Base-by-base conservation (phyloP, 2,113 vertebrate genomes). In the Phalacrocorax aristotelis region DNA sequence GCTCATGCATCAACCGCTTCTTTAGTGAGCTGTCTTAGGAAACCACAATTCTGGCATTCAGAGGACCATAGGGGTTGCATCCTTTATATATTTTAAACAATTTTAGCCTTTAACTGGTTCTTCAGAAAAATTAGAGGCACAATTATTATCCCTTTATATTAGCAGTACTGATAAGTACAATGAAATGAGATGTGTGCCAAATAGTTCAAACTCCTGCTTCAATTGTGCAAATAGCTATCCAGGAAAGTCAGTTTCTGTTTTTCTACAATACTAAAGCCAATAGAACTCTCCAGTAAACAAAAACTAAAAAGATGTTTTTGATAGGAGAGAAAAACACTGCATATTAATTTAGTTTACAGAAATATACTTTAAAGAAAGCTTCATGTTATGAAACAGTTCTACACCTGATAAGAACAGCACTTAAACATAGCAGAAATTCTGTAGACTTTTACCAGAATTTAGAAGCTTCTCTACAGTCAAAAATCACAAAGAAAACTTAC, bases 401-500 rank as follows among this genome's bases (percentile, higher is more conserved):
- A 38, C 38, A 38, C 38, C 38, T 38, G 38, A 38, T 38, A 70
- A 83, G 19, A 85, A 54, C 19, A 88, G n/a, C 21, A 88, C 32
- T 55, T 54, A 48, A 86, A 51, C 13, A 44, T 9, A 20, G 27
- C 10, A 89, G n/a, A 86, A 91, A 34, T 42, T 66, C 42, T 49
- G 46, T 9, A 49, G 8, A 66, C 16, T 22, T 87, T 29, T 5
- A 25, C 36, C 11, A 74, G 36, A 89, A 80, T 79, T 77, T 42
- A 91, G 46, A 90, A 89, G 44, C 11, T 71, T 96, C 92, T 89
- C 83, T 85, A 94, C 36, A 89, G 89, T 18, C 16, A 94, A 92
- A 97, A 75, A 13, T 76, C 66, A 95, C 83, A 90, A 75, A 96
- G 3, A 81, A 15, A 42, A 98, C 99, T 98, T 95, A 99, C 99